Evolutionary conservation across 2,113 vertebrate species (phyloP), one percentile per base, ranked within the genome.

Genomic region (Grus americana): DNA sequence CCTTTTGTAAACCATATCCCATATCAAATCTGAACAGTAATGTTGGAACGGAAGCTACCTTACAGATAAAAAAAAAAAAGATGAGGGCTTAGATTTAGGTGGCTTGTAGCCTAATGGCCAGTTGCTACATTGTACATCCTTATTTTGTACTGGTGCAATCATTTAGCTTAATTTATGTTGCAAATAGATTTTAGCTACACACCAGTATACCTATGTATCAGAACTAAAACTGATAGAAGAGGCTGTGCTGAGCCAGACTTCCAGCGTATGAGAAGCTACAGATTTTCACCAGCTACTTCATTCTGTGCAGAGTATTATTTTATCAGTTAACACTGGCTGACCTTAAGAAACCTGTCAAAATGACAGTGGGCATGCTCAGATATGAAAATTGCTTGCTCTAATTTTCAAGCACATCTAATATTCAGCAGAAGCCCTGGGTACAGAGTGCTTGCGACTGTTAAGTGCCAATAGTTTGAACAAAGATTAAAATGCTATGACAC

Each of bases 201-300:
- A 59, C 2, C 3, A 50, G 2, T 27, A 47, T 16, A 27, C 3
- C 5, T 71, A 9, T 1, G 6, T 38, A 22, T 4, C 27, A 47
- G 32, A 79, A 66, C 4, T 36, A 58, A 70, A 92, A 66, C 4
- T 34, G 26, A 21, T 2, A 27, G 29, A 68, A 76, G 9, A 82
- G 4, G 2, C 6, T 1, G 24, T 2, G 0, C 16, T 66, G 19
- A 89, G 18, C 6, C 14, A 61, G 22, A 47, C 5, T 65, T 84
- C 6, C 34, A 72, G 18, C 4, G 5, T 30, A 47, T 18, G 15
- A 81, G 10, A 70, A 4, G 8, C 10, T 70, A 58, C 24, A 92
- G 27, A 63, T 75, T 78, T 79, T 89, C 30, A 81, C n/a, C 49
- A 42, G 26, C 10, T 68, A 14, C 26, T 86, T 80, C 15, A 13